Conservation (phyloP, 2,797 vertebrate genomes). For the Prionace glauca region DNA sequence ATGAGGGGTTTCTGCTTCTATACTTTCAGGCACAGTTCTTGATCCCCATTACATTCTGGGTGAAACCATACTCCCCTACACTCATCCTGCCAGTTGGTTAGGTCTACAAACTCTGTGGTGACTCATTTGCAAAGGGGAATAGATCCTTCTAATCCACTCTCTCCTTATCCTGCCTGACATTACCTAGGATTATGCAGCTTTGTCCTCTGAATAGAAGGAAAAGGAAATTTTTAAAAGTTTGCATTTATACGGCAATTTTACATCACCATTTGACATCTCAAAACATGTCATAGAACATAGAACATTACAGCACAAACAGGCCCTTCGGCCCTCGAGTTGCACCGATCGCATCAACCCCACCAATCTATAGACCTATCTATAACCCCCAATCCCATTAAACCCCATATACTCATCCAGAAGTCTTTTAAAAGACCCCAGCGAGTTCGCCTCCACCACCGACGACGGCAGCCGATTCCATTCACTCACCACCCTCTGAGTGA, state of each 20-base stretch:
- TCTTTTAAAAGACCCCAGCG: too few species aligned
- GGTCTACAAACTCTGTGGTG: background rate
- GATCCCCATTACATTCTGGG: background rate
- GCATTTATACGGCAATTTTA: background rate
- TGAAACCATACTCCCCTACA: background rate
- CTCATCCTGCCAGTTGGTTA: background rate
- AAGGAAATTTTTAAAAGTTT: background rate
- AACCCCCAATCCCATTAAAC: too few species aligned
- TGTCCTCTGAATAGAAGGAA: background rate
- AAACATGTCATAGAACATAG: background rate
- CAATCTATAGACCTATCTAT: too few species aligned
- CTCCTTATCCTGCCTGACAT: too few species aligned
- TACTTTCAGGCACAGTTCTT: background rate
- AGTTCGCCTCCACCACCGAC: too few species aligned
- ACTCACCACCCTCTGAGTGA: too few species aligned
- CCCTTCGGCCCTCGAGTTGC: too few species aligned
- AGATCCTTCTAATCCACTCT: background rate
- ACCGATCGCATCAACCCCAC: too few species aligned
- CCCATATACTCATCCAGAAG: too few species aligned
- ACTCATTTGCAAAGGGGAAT: background rate
- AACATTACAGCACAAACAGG: too few species aligned
- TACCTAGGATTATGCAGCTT: too few species aligned
- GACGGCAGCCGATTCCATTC: too few species aligned
- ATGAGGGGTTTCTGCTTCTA: background rate
- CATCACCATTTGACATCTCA: background rate